Conservation (phyloP, 2,113 vertebrate species). For the Raphicerus campestris region DNA sequence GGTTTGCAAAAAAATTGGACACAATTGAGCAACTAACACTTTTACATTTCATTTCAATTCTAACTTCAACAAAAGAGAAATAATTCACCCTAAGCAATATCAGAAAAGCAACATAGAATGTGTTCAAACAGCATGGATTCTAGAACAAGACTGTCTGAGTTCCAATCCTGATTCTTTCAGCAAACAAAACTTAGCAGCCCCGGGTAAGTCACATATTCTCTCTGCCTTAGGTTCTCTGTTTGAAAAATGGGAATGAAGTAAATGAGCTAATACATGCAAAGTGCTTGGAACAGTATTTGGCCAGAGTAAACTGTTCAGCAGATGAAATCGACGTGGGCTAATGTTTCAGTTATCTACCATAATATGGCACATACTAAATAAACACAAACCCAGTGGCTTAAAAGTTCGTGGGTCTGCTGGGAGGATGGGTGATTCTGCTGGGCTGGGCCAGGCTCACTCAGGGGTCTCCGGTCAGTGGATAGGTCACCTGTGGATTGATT, state of each 20-base stretch:
- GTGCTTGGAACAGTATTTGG: not conserved
- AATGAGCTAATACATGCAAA: not conserved
- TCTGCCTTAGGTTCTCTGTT: not conserved
- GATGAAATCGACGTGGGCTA: fast-evolving
- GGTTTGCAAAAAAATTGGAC: not conserved
- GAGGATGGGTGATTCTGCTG: not conserved
- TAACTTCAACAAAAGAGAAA: not conserved
- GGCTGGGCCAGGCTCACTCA: not conserved
- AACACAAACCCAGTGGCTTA: not conserved
- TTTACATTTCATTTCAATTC: not conserved
- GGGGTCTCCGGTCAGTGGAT: not conserved
- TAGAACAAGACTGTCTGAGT: not conserved
- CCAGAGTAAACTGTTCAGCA: not conserved
- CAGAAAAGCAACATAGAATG: not conserved
- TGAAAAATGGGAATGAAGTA: not conserved
- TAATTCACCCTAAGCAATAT: not conserved
- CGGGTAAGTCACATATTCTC: not conserved
- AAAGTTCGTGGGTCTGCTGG: not conserved
- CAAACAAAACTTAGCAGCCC: not conserved
- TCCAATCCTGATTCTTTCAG: not conserved
- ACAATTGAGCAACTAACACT: not conserved
- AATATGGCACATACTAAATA: no score
- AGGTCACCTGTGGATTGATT: not conserved
- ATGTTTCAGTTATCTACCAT: not conserved
- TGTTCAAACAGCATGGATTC: not conserved